These are phyloP conservation scores for Poecilobothrus nobilitatus DNA, from an alignment of 2,888 invertebrate species.

Conservation along the genomic window DNA sequence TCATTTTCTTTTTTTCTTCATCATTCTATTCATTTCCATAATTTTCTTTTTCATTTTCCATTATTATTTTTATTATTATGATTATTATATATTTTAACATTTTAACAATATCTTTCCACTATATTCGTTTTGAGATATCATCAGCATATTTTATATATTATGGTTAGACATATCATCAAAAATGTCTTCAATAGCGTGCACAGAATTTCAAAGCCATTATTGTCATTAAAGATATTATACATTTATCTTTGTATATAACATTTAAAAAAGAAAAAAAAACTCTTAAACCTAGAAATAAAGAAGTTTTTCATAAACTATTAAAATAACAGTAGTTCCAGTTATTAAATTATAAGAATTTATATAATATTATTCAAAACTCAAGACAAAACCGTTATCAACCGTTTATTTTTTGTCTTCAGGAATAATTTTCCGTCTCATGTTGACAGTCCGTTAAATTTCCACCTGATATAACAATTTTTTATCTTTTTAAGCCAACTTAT, in stretches of 20 bases:
- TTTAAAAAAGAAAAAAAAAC: neutral
- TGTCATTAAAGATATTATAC: constrained; percentile 3
- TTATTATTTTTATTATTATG: neutral
- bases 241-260: neutral
- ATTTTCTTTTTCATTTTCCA: constrained; percentile 1
- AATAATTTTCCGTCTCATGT: too few species aligned
- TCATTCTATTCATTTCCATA: neutral
- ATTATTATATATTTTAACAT: neutral
- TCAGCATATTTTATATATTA: constrained; percentile 6
- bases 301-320: too few species aligned
- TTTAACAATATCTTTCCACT: constrained; percentile 3
- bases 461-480: too few species aligned
- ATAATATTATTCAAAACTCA: too few species aligned
- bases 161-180: constrained; percentile 6
- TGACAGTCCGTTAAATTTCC: too few species aligned
- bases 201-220: constrained; percentile 4
- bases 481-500: too few species aligned
- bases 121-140: neutral
- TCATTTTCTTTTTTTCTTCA: too few species aligned
- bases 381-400: too few species aligned
- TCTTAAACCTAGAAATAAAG: neutral
- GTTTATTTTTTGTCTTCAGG: too few species aligned
- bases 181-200: constrained; percentile 4
- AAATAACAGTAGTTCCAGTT: too few species aligned
- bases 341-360: too few species aligned